Evolutionary conservation across 1,140 invertebrate genomes (phyloP).

Genomic region (Drosophila melanogaster): Release_6_plus_ISO1_MT NT_033779.5:21684001-21684500

Average conservation of each 20-base stretch:
- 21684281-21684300: neutral
- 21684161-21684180: slow-evolving; percentile 5
- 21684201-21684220: slow-evolving; percentile 12
- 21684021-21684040: neutral
- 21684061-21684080: slow-evolving; percentile 1
- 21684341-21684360: no score
- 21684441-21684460: no score
- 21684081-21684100: slow-evolving; percentile 1
- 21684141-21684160: slow-evolving; percentile 55
- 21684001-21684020: no score
- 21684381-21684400: neutral
- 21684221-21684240: slow-evolving; percentile 17
- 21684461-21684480: neutral
- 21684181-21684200: neutral
- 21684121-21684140: slow-evolving; percentile 55
- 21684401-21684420: neutral
- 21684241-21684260: slow-evolving; percentile 2
- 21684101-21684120: slow-evolving; percentile 68
- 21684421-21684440: no score
- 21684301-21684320: no score
- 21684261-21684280: neutral
- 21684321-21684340: no score
- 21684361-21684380: no score
- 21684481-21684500: neutral
- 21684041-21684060: neutral